Evolutionary conservation across 2,888 invertebrate genomes (phyloP).

Genomic region (Oscheius onirici): DNA sequence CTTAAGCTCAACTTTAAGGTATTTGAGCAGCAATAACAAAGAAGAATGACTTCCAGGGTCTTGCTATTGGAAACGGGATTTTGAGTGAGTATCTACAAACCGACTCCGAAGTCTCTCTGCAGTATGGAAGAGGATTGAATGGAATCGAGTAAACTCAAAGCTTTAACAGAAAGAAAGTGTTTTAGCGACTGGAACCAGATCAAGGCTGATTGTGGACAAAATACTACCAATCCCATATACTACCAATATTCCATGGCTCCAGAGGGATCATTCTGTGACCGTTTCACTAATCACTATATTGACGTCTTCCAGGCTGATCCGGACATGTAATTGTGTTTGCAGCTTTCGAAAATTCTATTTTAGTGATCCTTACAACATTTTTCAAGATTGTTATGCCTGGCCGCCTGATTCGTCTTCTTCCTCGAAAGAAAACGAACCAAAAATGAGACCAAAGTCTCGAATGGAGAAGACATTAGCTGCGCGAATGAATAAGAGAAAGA

Average conservation of each 20-base stretch:
- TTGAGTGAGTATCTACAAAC: conserved; percentile 53
- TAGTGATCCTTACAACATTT: conserved; percentile 52
- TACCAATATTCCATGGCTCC: conserved; percentile 41
- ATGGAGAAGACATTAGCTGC: conserved; percentile 11
- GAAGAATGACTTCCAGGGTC: conserved; percentile 39
- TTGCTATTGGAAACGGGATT: conserved; percentile 63
- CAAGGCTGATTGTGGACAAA: conserved; percentile 40
- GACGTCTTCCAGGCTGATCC: conserved; percentile 38
- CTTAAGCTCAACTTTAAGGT: conserved; percentile 52
- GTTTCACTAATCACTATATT: conserved; percentile 36
- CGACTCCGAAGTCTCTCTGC: conserved; percentile 56
- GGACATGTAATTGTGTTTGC: not conserved
- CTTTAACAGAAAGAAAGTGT: not conserved
- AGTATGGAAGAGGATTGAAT: conserved; percentile 59
- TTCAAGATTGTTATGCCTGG: conserved; percentile 53
- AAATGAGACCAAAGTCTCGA: conserved; percentile 23
- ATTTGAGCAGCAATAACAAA: not conserved
- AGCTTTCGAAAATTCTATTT: not conserved
- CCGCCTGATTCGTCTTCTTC: not conserved
- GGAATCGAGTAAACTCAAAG: conserved; percentile 45
- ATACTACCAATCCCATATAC: conserved; percentile 38
- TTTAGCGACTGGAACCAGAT: conserved; percentile 53
- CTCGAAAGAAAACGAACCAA: not conserved
- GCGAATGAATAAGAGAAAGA: not conserved
- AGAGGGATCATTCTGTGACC: conserved; percentile 34